Evolutionary conservation across 2,888 invertebrate genomes (phyloP), one percentile per base, ranked within the genome.

Genomic region (Cheilosia urbana): DNA sequence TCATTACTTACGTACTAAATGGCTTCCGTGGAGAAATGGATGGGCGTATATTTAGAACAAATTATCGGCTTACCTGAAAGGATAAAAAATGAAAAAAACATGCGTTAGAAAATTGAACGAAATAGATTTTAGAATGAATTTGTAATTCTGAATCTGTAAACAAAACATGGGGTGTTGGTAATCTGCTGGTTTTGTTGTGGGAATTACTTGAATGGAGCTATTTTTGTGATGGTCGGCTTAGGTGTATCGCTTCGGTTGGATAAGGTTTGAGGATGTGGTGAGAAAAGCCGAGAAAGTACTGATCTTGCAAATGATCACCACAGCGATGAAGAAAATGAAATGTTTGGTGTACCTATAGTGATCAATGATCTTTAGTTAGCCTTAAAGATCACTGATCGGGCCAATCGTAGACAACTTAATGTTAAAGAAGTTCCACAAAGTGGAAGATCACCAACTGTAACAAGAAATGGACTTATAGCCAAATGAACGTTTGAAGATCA

Each of bases 41-140:
- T 57, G 57, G 72, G 72, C 66, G 66, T 72, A 34, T 19, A 72
- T 78, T 49, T 62, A 78, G 60, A 75, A 71, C 75, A 75, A 76
- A 80, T 84, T 84, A 84, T 84, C 84, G 66, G 75, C 84, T 84
- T 84, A 84, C 84, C 84, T 84, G 84, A 66, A 84, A 84, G 13
- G 58, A 80, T 19, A 84, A 49, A 65, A 47, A 13, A 42, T 47
- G 7, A 0, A 27, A 0, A 27, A 71, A 40, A 62, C 58, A 15
- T 24, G 19, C 30, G 37, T 57, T 40, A 73, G 53, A 45, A 73
- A 55, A 37, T 24, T 58, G n/a, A 49, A 15, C 19, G 17, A 30
- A 49, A 76, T 51, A 51, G 63, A 58, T 62, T 69, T 75, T 58
- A 49, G 69, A 63, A 51, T 51, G 9, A 34, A 51, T 37, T 49